Evolutionary conservation across 1,140 invertebrate species (phyloP).

Genomic region (Hydropsyche tenuis): DNA sequence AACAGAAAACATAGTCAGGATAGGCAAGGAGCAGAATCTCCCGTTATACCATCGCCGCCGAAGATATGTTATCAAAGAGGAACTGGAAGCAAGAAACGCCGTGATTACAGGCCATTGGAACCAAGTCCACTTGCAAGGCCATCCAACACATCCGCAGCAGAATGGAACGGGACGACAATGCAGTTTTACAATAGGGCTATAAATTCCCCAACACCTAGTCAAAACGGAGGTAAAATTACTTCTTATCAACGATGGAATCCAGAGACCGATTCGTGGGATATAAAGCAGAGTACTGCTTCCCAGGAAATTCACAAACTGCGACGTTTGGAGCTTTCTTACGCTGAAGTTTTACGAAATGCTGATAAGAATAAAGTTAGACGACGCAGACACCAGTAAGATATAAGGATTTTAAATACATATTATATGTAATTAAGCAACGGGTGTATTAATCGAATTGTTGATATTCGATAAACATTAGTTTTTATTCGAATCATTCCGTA

Average conservation of each 20-base stretch:
- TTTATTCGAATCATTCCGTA: no score
- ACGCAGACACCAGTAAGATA: conserved; percentile 60
- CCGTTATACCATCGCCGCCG: conserved; percentile 65
- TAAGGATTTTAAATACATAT: conserved; percentile 9
- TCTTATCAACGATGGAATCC: conserved; percentile 62
- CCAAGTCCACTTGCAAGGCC: conserved; percentile 56
- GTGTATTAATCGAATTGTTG: no score
- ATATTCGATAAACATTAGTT: no score
- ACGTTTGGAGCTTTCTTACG: conserved; percentile 81
- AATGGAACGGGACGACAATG: conserved; percentile 72
- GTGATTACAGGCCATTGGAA: conserved; percentile 63
- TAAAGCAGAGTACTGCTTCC: conserved; percentile 75
- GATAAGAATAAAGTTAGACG: conserved; percentile 64
- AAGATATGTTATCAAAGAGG: conserved; percentile 65
- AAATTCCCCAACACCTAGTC: conserved; percentile 62
- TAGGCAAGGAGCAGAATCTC: conserved; percentile 67
- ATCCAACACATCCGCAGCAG: conserved; percentile 49
- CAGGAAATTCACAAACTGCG: conserved; percentile 81
- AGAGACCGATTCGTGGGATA: conserved; percentile 65
- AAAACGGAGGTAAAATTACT: conserved; percentile 59
- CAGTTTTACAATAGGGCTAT: conserved; percentile 69
- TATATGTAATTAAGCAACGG: conserved; percentile 50
- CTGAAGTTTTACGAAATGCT: conserved; percentile 77
- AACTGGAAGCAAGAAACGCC: conserved; percentile 62
- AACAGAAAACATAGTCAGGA: conserved; percentile 66